Conservation (phyloP, 2,797 vertebrate species). For the Syngnathus rostellatus region DNA sequence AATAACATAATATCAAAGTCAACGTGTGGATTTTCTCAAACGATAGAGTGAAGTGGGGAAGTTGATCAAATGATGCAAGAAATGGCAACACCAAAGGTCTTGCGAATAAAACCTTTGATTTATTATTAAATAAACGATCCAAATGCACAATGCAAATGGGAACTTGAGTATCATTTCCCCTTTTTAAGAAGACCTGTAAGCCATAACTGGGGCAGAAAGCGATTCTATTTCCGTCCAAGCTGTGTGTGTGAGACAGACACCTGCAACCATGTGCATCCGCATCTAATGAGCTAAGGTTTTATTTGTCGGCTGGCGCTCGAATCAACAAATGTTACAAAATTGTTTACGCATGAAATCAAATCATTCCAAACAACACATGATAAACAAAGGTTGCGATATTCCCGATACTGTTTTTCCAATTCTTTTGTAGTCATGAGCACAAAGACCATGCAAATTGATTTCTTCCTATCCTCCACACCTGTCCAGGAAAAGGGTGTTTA, state of each 20-base stretch:
- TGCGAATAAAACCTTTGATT: background rate
- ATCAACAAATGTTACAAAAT: background rate
- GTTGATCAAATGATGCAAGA: too few relatives aligned
- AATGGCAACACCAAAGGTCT: background rate
- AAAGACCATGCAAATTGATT: constrained; percentile 9
- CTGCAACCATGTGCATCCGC: background rate
- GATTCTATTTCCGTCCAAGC: background rate
- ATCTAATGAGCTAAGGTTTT: background rate
- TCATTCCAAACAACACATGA: background rate
- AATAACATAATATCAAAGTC: background rate
- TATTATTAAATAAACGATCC: background rate
- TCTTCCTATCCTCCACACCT: constrained; percentile 24
- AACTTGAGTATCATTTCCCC: constrained; percentile 1
- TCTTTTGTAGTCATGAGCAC: background rate
- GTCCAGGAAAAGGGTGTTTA: constrained; percentile 28
- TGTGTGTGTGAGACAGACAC: background rate
- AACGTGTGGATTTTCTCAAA: background rate
- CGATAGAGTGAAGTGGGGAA: background rate
- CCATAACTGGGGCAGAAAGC: background rate
- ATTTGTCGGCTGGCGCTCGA: background rate
- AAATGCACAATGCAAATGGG: background rate
- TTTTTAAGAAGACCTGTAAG: background rate
- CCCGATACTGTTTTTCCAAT: background rate
- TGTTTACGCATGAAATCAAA: too few relatives aligned
- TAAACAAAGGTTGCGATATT: constrained; percentile 1